Conservation (phyloP, 2,113 vertebrate genomes). For the Castor canadensis region DNA sequence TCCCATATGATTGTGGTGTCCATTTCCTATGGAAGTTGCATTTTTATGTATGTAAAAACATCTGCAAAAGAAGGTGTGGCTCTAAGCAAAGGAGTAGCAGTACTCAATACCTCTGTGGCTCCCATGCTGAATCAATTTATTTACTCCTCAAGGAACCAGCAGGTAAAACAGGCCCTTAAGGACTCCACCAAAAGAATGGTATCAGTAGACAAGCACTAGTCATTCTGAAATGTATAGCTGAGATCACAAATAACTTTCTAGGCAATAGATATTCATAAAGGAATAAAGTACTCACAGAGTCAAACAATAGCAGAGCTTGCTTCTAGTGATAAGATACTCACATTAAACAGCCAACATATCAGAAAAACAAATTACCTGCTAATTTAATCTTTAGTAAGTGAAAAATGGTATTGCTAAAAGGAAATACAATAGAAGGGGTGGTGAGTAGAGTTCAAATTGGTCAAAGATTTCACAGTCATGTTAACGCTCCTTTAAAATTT, state of each 20-base stretch:
- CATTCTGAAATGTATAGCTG: background rate
- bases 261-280: background rate
- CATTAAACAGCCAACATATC: no score
- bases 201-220: background rate
- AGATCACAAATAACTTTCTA: background rate
- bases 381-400: no score
- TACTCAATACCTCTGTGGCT: conserved; percentile 52
- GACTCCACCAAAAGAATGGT: no score
- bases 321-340: no score
- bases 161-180: no score
- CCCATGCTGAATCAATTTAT: conserved; percentile 57
- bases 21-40: conserved; percentile 50
- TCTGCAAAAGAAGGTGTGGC: conserved; percentile 45
- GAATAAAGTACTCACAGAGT: background rate
- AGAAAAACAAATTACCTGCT: no score
- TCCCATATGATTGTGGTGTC: conserved; percentile 60
- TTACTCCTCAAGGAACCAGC: conserved; percentile 58
- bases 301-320: background rate
- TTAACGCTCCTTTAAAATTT: background rate
- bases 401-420: no score
- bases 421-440: no score
- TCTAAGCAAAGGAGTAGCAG: conserved; percentile 16
- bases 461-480: background rate
- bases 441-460: background rate
- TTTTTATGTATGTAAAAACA: conserved; percentile 56